Evolutionary conservation across 2,113 vertebrate genomes (phyloP).

Genomic region (Dasyurus viverrinus): DNA sequence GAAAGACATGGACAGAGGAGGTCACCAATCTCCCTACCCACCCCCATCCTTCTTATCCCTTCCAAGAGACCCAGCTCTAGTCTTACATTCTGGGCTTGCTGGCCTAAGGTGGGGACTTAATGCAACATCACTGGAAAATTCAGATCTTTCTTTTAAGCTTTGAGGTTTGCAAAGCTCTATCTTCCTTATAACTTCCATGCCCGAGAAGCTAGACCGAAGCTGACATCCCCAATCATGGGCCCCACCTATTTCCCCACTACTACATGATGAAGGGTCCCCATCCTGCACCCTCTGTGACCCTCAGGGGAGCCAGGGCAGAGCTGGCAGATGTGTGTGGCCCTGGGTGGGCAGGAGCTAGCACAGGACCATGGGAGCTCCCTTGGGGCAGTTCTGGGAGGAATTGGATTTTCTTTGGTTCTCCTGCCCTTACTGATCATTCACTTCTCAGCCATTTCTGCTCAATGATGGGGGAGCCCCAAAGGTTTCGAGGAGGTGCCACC

Average conservation of each 20-base stretch:
- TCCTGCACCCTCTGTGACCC: neutral
- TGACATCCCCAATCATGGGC: too few species aligned
- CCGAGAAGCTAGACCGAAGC: neutral
- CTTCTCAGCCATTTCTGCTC: neutral
- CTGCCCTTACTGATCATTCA: accelerated
- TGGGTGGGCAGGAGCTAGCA: neutral
- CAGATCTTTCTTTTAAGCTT: neutral
- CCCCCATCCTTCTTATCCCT: neutral
- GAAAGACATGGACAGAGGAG: neutral
- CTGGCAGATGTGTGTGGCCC: neutral
- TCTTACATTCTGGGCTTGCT: neutral
- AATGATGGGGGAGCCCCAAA: neutral
- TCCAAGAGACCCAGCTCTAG: neutral
- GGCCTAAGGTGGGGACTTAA: neutral
- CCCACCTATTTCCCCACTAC: neutral
- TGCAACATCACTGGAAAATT: neutral
- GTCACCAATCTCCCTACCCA: too few species aligned
- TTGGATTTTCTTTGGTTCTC: accelerated
- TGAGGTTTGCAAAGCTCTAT: neutral
- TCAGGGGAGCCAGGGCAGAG: neutral
- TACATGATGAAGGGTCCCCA: neutral
- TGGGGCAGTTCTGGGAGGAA: neutral
- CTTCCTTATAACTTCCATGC: neutral
- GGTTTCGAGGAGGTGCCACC: too few species aligned
- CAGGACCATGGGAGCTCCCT: neutral